These are phyloP conservation scores for Apistogramma diplotaenia DNA, from an alignment of 2,113 vertebrate genomes.

Conservation along the genomic window DNA sequence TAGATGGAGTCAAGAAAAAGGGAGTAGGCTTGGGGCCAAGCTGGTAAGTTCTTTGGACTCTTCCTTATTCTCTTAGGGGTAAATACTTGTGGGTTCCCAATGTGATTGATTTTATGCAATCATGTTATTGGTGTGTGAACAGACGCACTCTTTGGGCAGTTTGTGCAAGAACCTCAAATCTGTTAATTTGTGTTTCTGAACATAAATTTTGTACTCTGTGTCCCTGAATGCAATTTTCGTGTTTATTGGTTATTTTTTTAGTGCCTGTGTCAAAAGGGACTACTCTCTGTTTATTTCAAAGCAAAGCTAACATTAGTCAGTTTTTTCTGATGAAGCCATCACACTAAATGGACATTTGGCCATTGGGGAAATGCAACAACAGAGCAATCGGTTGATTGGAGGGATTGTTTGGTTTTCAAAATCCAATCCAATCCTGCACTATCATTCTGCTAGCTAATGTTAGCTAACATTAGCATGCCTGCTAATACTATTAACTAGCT, in stretches of 20 bases:
- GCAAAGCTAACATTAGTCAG: background rate
- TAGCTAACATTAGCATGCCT: background rate
- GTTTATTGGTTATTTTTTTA: background rate
- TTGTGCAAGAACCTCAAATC: background rate
- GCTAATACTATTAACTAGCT: background rate
- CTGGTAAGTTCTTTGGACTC: no score
- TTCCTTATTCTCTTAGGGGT: no score
- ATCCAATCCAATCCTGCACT: background rate
- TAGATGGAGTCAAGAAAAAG: no score
- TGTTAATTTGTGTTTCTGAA: fast-evolving
- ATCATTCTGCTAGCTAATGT: background rate
- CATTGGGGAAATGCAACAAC: fast-evolving
- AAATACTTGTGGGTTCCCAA: background rate
- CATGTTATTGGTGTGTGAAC: background rate
- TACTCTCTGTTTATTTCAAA: background rate
- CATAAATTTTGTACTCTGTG: background rate
- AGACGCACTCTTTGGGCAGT: background rate
- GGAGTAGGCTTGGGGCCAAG: no score
- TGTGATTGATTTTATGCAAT: background rate
- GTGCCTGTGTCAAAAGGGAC: background rate
- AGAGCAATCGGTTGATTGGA: background rate
- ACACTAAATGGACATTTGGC: background rate
- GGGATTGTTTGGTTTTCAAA: background rate
- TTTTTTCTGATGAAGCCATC: background rate
- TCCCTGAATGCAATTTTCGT: background rate